Percentiles rank a stretch among this genome's conserved stretches.
Conservation (phyloP, 2,888 invertebrate species). For the Limnephilus lunatus region DNA sequence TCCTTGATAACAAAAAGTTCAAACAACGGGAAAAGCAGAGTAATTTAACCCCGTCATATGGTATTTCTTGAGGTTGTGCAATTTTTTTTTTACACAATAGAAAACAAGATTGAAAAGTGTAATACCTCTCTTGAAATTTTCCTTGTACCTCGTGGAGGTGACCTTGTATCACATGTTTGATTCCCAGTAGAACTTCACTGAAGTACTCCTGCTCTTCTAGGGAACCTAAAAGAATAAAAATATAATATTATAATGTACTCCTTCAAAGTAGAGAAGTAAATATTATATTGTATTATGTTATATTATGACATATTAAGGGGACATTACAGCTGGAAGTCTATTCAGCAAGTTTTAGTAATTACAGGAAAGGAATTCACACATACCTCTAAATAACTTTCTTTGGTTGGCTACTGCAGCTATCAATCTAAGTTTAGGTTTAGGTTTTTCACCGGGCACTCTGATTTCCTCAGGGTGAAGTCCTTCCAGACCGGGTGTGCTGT, state of each 20-base stretch:
- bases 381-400: conserved; percentile 78
- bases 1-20: no score
- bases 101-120: background rate
- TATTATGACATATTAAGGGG: no score
- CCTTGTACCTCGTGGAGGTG: conserved; percentile 84
- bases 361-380: conserved; percentile 52
- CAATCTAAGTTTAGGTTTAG: conserved; percentile 75
- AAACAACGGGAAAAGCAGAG: no score
- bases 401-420: conserved; percentile 80
- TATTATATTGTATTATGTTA: no score
- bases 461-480: conserved; percentile 76
- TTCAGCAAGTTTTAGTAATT: no score
- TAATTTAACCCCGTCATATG: no score
- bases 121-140: conserved; percentile 81
- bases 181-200: conserved; percentile 86
- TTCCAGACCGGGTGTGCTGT: conserved; percentile 67
- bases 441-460: conserved; percentile 77
- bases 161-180: conserved; percentile 88
- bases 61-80: no score
- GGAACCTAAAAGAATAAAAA: conserved; percentile 74
- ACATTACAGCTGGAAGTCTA: no score
- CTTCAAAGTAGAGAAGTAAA: no score
- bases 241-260: no score
- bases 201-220: conserved; percentile 89
- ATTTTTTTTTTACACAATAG: background rate